Percentiles rank a stretch among this genome's conserved stretches.
phyloP scores from a whole-genome alignment of 2,113 vertebrate genomes.

The Hipposideros armiger region DNA sequence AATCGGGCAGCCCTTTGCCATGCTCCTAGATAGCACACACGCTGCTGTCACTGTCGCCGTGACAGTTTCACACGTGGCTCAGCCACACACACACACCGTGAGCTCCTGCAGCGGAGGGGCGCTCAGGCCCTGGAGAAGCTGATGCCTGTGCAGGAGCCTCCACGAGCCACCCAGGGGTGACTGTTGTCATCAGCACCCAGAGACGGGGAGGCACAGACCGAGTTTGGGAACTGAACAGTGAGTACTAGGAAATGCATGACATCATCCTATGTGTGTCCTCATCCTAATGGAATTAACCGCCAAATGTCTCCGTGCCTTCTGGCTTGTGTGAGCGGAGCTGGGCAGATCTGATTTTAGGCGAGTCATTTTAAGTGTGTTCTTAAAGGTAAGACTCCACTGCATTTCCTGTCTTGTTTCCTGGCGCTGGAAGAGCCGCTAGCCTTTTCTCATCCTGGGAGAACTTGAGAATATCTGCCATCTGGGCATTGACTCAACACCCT shows the following conservation, averaged over 20 bases:
- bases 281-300: conserved; percentile 18
- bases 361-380: background rate
- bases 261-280: background rate
- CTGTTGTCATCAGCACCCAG: background rate
- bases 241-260: background rate
- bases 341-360: conserved; percentile 8
- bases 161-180: background rate
- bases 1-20: background rate
- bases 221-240: background rate
- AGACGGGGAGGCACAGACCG: background rate
- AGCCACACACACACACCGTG: no score
- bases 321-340: background rate
- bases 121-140: background rate
- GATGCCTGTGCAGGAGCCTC: background rate
- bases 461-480: background rate
- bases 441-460: background rate
- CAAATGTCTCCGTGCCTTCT: background rate
- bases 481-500: background rate
- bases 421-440: background rate
- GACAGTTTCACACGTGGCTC: background rate
- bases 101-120: background rate
- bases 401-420: background rate
- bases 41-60: fast-evolving
- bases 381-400: background rate
- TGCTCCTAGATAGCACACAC: background rate